These are phyloP conservation scores for Dione juno DNA, from an alignment of 2,888 invertebrate genomes.

Conservation along the genomic window DNA sequence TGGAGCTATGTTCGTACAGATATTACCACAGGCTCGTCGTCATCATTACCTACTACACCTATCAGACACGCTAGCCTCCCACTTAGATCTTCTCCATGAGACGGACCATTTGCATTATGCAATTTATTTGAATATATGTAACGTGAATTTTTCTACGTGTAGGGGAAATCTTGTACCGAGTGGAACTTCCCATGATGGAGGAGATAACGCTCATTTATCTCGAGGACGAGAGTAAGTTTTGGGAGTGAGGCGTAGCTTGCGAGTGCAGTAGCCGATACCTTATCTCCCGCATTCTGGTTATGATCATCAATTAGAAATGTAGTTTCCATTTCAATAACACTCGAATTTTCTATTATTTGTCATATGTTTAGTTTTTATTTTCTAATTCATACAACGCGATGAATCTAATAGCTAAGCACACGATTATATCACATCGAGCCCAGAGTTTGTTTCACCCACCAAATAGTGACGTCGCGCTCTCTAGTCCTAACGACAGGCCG, in stretches of 20 bases:
- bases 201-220: slow-evolving; percentile 96
- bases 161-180: slow-evolving; percentile 96
- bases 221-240: slow-evolving; percentile 92
- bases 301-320: slow-evolving; percentile 84
- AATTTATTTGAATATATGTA: slow-evolving; percentile 71
- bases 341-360: slow-evolving; percentile 72
- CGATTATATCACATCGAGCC: slow-evolving; percentile 69
- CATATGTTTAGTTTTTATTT: slow-evolving; percentile 71
- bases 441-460: slow-evolving; percentile 66
- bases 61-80: slow-evolving; percentile 39
- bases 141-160: slow-evolving; percentile 84
- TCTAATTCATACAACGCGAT: slow-evolving; percentile 76
- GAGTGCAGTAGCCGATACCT: slow-evolving; percentile 85
- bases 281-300: slow-evolving; percentile 85
- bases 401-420: slow-evolving; percentile 78
- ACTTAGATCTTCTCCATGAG: slow-evolving; percentile 50
- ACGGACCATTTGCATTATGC: slow-evolving; percentile 55
- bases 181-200: slow-evolving; percentile 96
- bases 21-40: slow-evolving; percentile 16
- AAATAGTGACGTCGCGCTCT: slow-evolving; percentile 53
- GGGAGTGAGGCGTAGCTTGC: slow-evolving; percentile 86
- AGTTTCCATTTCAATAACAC: slow-evolving; percentile 84
- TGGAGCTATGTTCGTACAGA: slow-evolving; percentile 52
- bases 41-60: slow-evolving; percentile 12
- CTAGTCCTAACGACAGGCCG: slow-evolving; percentile 47